phyloP scores from a whole-genome alignment of 2,797 vertebrate genomes.

The Austrolebias charrua region DNA sequence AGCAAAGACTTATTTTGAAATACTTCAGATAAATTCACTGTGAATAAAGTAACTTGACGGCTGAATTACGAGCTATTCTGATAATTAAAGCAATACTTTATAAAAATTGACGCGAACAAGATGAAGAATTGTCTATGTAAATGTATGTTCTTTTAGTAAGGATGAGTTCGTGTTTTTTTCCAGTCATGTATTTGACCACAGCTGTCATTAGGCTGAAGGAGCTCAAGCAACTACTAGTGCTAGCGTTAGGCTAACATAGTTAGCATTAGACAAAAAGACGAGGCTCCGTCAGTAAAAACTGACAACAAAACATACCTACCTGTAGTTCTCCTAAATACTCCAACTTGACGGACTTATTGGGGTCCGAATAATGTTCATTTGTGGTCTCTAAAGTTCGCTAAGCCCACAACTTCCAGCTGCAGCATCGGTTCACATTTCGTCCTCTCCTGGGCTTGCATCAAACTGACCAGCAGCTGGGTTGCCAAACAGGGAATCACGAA shows the following conservation, averaged over 20 bases:
- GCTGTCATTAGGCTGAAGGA: slow-evolving; percentile 27
- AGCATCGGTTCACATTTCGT: slow-evolving; percentile 54
- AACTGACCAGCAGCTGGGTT: slow-evolving; percentile 10
- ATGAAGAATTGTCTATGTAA: not conserved
- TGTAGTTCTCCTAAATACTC: slow-evolving; percentile 19
- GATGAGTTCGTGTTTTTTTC: not conserved
- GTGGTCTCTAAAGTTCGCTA: not conserved
- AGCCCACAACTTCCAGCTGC: slow-evolving; percentile 21
- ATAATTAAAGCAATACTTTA: slow-evolving; percentile 18
- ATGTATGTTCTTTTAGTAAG: not conserved
- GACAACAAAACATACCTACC: slow-evolving; percentile 60
- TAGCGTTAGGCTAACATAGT: slow-evolving; percentile 53
- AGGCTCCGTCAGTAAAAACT: slow-evolving; percentile 10
- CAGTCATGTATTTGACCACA: not conserved
- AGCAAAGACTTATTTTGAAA: slow-evolving; percentile 58
- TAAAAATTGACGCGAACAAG: not conserved
- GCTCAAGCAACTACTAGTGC: slow-evolving; percentile 41
- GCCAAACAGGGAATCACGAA: too few relatives aligned
- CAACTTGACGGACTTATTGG: not conserved
- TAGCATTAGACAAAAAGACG: slow-evolving; percentile 57
- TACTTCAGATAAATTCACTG: not conserved
- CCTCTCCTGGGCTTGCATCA: slow-evolving; percentile 68
- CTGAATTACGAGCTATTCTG: slow-evolving; percentile 12
- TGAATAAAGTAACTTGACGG: slow-evolving; percentile 34
- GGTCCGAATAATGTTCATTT: slow-evolving; percentile 36